Evolutionary conservation across 2,797 vertebrate species (phyloP).

Genomic region (Australoheros facetus): DNA sequence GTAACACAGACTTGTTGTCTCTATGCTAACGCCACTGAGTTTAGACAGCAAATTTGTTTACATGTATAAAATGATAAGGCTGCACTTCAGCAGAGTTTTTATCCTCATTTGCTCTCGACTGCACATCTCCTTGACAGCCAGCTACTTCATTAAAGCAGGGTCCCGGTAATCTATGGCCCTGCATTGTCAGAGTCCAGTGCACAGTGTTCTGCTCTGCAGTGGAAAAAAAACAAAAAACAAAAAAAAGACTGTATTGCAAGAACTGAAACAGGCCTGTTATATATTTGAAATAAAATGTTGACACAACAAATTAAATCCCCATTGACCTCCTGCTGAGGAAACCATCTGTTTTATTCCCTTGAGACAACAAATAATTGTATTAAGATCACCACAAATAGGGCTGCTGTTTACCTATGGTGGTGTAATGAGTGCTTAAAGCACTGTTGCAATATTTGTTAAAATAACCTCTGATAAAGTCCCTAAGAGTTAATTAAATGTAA

Average conservation of each 20-base stretch:
- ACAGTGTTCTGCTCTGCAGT: background rate
- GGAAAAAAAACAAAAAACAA: too few species aligned
- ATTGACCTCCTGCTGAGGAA: constrained; percentile 8
- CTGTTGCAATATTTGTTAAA: constrained; percentile 22
- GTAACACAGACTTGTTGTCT: constrained; percentile 7
- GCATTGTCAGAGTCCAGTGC: background rate
- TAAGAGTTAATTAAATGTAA: constrained; percentile 37
- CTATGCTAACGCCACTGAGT: background rate
- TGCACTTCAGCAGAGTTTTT: constrained; percentile 46
- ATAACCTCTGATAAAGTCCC: constrained; percentile 26
- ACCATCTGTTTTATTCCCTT: constrained; percentile 11
- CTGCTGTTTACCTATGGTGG: constrained; percentile 23
- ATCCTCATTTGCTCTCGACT: constrained; percentile 35
- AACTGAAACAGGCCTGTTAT: background rate
- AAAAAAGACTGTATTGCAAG: background rate
- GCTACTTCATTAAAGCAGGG: constrained; percentile 43
- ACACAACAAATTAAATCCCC: constrained; percentile 12
- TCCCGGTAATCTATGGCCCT: constrained; percentile 23
- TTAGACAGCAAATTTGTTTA: constrained; percentile 34
- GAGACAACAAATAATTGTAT: constrained; percentile 12
- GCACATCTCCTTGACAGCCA: constrained; percentile 46
- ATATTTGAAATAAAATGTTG: constrained; percentile 29
- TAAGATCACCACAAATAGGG: constrained; percentile 14
- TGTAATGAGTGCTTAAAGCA: constrained; percentile 3
- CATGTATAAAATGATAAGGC: constrained; percentile 50